phyloP scores from a whole-genome alignment of 1,140 invertebrate species.

The Monochamus saltuarius region DNA sequence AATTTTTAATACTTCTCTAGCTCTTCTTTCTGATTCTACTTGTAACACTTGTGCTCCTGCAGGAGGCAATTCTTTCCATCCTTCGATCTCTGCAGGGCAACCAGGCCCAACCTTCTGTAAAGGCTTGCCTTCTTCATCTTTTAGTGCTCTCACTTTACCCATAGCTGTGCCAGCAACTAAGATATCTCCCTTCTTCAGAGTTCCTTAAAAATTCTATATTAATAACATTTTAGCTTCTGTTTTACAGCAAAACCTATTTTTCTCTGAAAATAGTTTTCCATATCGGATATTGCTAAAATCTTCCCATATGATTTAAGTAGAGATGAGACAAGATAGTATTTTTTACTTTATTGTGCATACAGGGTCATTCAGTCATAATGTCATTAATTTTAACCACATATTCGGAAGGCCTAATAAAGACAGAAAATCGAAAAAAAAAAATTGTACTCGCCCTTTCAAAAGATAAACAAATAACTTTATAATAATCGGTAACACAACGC shows the following conservation, averaged over 20 bases:
- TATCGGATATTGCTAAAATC: background rate
- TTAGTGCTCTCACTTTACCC: constrained; percentile 85
- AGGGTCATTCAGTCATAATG: too few relatives aligned
- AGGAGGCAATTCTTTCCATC: constrained; percentile 83
- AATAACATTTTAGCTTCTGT: background rate
- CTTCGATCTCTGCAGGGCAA: constrained; percentile 83
- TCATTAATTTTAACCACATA: too few relatives aligned
- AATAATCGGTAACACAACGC: too few relatives aligned
- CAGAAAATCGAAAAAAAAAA: too few relatives aligned
- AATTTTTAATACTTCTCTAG: constrained; percentile 62
- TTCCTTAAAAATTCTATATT: constrained; percentile 55
- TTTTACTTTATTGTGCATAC: too few relatives aligned
- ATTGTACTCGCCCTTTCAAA: too few relatives aligned
- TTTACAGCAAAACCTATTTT: background rate
- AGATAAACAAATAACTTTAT: too few relatives aligned
- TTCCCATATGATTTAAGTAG: too few relatives aligned
- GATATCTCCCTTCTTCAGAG: constrained; percentile 75
- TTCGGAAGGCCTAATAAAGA: too few relatives aligned
- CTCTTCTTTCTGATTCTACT: constrained; percentile 59
- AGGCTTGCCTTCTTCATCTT: constrained; percentile 72
- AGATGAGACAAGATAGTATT: too few relatives aligned
- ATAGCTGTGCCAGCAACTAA: constrained; percentile 81
- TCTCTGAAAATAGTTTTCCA: background rate
- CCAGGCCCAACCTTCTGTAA: constrained; percentile 73
- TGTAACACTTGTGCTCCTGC: constrained; percentile 87